A percentile compares a stretch with the other conserved stretches of the same genome.
These are phyloP conservation scores for Oreonectes daqikongensis DNA, from an alignment of 2,797 vertebrate genomes.

Conservation along the genomic window DNA sequence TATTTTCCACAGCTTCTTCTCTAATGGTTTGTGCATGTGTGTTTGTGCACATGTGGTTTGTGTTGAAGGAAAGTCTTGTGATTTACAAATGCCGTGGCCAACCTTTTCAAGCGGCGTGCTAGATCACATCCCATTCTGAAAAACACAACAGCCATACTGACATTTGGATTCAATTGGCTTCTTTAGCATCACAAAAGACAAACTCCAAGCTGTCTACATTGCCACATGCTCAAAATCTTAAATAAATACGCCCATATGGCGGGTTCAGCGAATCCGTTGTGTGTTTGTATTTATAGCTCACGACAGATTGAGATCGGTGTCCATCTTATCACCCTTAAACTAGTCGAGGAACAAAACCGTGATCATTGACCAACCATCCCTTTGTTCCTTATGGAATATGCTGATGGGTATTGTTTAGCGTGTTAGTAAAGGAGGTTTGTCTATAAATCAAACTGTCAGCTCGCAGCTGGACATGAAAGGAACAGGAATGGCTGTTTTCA, in stretches of 20 bases:
- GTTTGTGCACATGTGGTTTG: constrained; percentile 37
- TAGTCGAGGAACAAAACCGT: too few species aligned
- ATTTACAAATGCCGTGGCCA: constrained; percentile 29
- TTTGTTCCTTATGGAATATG: neutral
- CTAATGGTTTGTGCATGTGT: neutral
- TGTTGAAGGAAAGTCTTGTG: constrained; percentile 30
- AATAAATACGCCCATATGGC: neutral
- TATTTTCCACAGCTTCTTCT: constrained; percentile 21
- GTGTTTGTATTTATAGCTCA: neutral
- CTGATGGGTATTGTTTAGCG: neutral
- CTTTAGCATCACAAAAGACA: neutral
- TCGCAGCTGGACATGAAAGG: neutral
- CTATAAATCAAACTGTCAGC: neutral
- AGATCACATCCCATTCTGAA: constrained; percentile 6
- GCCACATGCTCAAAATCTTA: neutral
- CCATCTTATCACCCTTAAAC: neutral
- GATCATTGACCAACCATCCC: neutral
- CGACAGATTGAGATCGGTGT: neutral
- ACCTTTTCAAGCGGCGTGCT: neutral
- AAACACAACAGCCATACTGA: constrained; percentile 7
- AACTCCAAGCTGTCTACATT: neutral
- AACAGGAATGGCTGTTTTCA: constrained; percentile 40
- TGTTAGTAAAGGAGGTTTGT: neutral
- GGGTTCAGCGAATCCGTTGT: neutral
- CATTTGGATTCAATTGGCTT: constrained; percentile 29